Evolutionary conservation across 2,797 vertebrate genomes (phyloP).

Genomic region (Pteropus rufus): DNA sequence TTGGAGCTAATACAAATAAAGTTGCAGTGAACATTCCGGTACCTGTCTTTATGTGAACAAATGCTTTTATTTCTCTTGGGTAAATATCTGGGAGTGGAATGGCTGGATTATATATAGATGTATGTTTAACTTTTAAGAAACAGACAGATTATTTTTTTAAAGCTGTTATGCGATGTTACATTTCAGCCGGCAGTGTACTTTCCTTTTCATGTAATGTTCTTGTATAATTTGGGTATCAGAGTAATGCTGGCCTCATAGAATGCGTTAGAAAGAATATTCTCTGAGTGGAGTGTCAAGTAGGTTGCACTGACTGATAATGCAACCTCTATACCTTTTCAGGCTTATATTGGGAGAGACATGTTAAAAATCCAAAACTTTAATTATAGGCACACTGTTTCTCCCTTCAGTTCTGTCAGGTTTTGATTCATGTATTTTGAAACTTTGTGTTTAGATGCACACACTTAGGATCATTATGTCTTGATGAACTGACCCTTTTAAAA

Average conservation of each 20-base stretch:
- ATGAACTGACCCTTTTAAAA: background rate
- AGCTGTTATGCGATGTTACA: background rate
- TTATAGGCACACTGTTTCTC: background rate
- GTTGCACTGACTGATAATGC: background rate
- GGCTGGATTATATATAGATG: background rate
- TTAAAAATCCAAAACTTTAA: background rate
- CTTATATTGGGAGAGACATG: background rate
- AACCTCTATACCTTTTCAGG: background rate
- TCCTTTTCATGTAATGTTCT: background rate
- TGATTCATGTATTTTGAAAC: background rate
- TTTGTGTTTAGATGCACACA: background rate
- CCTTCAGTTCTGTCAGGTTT: background rate
- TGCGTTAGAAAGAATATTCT: background rate
- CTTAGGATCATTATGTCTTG: background rate
- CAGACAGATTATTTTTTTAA: background rate
- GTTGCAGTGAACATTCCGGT: background rate
- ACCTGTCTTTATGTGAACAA: background rate
- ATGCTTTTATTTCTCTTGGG: background rate
- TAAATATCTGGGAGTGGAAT: background rate
- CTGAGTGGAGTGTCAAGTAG: background rate
- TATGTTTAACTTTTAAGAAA: background rate
- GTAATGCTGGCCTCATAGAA: background rate
- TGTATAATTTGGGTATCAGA: background rate
- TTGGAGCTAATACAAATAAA: background rate
- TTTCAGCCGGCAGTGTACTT: background rate